These are phyloP conservation scores for Amblyjoppa proteus DNA, from an alignment of 2,888 invertebrate genomes.

Conservation along the genomic window DNA sequence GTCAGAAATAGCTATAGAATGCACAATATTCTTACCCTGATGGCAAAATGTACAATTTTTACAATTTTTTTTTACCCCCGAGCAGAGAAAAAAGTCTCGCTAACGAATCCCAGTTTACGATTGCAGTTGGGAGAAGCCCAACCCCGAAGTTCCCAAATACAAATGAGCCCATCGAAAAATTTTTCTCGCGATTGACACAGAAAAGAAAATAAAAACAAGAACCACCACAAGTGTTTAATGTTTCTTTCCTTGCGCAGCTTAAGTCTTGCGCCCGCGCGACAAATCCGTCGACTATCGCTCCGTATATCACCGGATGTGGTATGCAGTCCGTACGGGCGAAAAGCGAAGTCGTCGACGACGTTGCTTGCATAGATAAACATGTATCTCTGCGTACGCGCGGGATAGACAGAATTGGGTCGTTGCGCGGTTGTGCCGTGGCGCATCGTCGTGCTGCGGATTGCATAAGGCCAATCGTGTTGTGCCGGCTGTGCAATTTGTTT, in stretches of 20 bases:
- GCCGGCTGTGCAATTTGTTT: slow-evolving; percentile 39
- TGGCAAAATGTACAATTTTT: too few species aligned
- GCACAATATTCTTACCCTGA: too few species aligned
- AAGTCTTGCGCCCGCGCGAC: not conserved
- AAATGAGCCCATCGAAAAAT: not conserved
- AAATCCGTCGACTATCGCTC: slow-evolving; percentile 13
- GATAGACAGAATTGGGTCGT: slow-evolving; percentile 44
- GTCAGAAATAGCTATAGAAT: too few species aligned
- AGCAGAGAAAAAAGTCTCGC: too few species aligned
- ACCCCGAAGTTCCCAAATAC: not conserved
- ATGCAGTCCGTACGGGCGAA: not conserved
- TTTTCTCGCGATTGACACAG: not conserved
- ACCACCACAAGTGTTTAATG: not conserved
- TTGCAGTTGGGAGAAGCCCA: too few species aligned
- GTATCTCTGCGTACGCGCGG: slow-evolving; percentile 29
- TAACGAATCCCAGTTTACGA: too few species aligned
- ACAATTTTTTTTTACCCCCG: too few species aligned
- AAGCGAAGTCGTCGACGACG: slow-evolving; percentile 11
- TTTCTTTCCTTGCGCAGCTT: not conserved
- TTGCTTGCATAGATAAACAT: slow-evolving; percentile 27
- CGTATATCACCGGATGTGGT: slow-evolving; percentile 11
- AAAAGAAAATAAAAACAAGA: not conserved
- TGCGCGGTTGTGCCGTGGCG: slow-evolving; percentile 21
- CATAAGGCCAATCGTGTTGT: slow-evolving; percentile 37
- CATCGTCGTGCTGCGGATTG: slow-evolving; percentile 33